Conservation (phyloP, 2,113 vertebrate genomes). For the Neolamprologus falcicula region DNA sequence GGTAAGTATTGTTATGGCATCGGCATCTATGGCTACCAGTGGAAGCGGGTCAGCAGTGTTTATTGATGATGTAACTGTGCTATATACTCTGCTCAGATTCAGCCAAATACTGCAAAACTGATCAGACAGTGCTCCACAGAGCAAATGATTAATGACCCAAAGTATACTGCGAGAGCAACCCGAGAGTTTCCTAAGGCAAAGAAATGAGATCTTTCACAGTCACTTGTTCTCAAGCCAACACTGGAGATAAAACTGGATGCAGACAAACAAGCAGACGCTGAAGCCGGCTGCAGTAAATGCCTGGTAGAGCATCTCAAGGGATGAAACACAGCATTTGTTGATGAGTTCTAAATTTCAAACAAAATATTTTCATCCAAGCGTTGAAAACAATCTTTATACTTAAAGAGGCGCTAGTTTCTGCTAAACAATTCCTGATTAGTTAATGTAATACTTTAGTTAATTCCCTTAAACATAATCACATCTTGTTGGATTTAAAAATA, state of each 20-base stretch:
- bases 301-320: background rate
- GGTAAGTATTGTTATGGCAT: background rate
- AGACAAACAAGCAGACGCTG: background rate
- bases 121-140: background rate
- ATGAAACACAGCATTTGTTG: background rate
- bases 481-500: background rate
- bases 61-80: background rate
- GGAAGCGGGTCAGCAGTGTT: background rate
- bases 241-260: background rate
- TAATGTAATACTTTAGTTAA: background rate
- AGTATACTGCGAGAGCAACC: background rate
- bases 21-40: background rate
- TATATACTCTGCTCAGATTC: background rate
- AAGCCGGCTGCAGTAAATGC: background rate
- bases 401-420: fast-evolving
- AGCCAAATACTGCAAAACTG: background rate
- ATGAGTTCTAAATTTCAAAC: background rate
- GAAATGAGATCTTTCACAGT: background rate
- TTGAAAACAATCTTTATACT: background rate
- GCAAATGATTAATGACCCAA: background rate
- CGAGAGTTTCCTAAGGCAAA: background rate
- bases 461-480: background rate
- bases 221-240: background rate
- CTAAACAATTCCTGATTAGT: background rate
- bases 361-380: background rate